Evolutionary conservation across 2,888 invertebrate genomes (phyloP).

Genomic region (Brachylomia viminalis): DNA sequence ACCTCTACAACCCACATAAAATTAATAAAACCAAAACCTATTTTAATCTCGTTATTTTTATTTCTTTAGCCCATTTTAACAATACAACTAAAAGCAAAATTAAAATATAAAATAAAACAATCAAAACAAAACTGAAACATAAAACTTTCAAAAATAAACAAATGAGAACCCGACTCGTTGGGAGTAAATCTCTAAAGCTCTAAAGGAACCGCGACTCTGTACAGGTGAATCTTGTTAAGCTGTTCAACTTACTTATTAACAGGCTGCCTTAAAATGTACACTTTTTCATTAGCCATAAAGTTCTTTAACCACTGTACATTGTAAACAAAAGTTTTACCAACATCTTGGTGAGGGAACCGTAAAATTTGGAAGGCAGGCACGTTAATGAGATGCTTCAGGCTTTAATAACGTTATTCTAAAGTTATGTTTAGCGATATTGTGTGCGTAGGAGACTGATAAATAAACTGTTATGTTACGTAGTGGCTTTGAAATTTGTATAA

Average conservation of each 20-base stretch:
- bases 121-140: slow-evolving; percentile 19
- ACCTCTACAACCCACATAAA: background rate
- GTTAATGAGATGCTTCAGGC: slow-evolving; percentile 44
- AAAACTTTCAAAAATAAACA: slow-evolving; percentile 36
- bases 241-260: slow-evolving; percentile 54
- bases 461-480: slow-evolving; percentile 39
- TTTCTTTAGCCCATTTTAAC: background rate
- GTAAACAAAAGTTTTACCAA: slow-evolving; percentile 50
- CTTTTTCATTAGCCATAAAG: slow-evolving; percentile 56
- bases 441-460: slow-evolving; percentile 8
- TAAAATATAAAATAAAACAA: slow-evolving; percentile 22
- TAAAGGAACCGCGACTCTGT: slow-evolving; percentile 50
- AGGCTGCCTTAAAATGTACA: slow-evolving; percentile 40
- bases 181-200: slow-evolving; percentile 66
- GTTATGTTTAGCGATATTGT: slow-evolving; percentile 45
- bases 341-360: slow-evolving; percentile 40
- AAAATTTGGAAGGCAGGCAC: slow-evolving; percentile 46
- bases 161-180: slow-evolving; percentile 47
- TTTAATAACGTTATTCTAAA: slow-evolving; percentile 46
- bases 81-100: background rate
- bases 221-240: slow-evolving; percentile 60
- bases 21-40: background rate
- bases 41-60: background rate
- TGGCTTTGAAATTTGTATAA: slow-evolving; percentile 24
- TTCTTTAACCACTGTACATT: slow-evolving; percentile 43